Conservation (phyloP, 2,888 invertebrate species). For the Thereva nobilitata region DNA sequence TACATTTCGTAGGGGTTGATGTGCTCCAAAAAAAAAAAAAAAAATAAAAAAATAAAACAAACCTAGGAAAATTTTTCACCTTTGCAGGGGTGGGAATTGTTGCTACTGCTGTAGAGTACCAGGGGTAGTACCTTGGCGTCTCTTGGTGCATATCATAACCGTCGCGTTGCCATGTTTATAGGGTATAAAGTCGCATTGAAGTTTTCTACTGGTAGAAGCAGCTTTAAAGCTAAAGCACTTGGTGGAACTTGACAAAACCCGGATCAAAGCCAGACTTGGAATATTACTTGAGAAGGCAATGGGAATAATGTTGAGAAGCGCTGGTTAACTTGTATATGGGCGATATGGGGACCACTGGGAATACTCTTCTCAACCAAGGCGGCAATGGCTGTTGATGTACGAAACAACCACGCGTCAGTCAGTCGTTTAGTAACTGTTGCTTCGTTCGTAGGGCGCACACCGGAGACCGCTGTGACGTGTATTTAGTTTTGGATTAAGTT, state of each 20-base stretch:
- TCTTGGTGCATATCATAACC: too few species aligned
- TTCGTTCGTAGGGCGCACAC: conserved; percentile 50
- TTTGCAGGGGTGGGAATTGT: not conserved
- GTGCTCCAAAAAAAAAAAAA: not conserved
- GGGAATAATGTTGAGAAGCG: too few species aligned
- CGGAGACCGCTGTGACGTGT: conserved; percentile 11
- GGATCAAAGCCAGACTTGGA: too few species aligned
- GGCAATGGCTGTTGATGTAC: conserved; percentile 15
- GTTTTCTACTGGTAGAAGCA: too few species aligned
- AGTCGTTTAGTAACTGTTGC: conserved; percentile 59
- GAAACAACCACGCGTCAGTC: conserved; percentile 49
- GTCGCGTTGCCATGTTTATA: too few species aligned
- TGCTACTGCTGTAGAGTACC: not conserved
- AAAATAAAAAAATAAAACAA: not conserved
- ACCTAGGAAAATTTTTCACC: not conserved
- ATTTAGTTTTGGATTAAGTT: not conserved
- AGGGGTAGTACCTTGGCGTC: too few species aligned
- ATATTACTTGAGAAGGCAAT: too few species aligned
- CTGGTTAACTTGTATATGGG: not conserved
- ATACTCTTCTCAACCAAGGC: conserved; percentile 9
- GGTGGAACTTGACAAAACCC: too few species aligned
- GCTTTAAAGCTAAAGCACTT: too few species aligned
- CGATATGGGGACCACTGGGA: not conserved
- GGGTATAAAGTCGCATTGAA: too few species aligned
- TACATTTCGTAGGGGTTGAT: not conserved